Conservation (phyloP, 2,113 vertebrate genomes). For the mouse (Mus musculus) region GRCm39 chr6:126260001-126260500, state of each 20-base stretch:
- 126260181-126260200: not conserved
- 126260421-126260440: not conserved
- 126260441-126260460: not conserved
- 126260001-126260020: too few relatives aligned
- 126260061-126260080: too few relatives aligned
- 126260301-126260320: not conserved
- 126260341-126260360: not conserved
- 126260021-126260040: too few relatives aligned
- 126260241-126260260: not conserved
- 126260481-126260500: not conserved
- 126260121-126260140: not conserved
- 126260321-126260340: not conserved
- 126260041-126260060: too few relatives aligned
- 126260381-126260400: not conserved
- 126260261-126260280: not conserved
- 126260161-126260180: not conserved
- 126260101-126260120: not conserved
- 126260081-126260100: not conserved
- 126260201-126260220: not conserved
- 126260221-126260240: not conserved
- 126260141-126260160: not conserved
- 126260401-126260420: not conserved
- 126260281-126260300: not conserved
- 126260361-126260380: not conserved
- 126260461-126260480: not conserved